A percentile compares a stretch with the other conserved stretches of the same genome.
Evolutionary conservation across 53 echinoderm and acorn worm species (phyloP).

Genomic region (Echinarachnius parma): DNA sequence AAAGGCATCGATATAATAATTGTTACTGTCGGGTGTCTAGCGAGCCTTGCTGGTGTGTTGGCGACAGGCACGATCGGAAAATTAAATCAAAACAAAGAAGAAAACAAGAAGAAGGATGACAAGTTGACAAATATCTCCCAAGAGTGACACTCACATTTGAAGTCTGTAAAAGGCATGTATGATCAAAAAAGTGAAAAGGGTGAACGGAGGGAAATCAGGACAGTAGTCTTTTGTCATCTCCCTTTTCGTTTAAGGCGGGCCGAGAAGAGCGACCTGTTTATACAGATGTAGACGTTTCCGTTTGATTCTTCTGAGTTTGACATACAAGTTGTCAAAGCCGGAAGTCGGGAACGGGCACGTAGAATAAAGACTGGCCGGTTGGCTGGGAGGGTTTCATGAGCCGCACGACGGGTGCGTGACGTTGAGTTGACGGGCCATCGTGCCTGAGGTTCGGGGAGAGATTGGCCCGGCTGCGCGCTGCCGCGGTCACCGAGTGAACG

Average conservation of each 20-base stretch:
- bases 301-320: constrained; percentile 40
- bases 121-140: constrained; percentile 27
- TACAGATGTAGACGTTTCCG: constrained; percentile 51
- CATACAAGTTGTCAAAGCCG: neutral
- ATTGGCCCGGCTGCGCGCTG: constrained; percentile 33
- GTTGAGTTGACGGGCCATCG: no score
- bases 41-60: constrained; percentile 17
- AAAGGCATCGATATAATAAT: no score
- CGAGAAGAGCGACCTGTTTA: constrained; percentile 27
- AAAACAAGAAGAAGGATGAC: constrained; percentile 1
- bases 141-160: constrained; percentile 17
- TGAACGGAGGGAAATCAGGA: constrained; percentile 24
- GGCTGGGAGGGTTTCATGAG: neutral
- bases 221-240: constrained; percentile 28
- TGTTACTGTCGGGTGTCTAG: constrained; percentile 4
- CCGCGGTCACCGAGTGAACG: constrained; percentile 20
- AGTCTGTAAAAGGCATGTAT: constrained; percentile 11
- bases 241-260: constrained; percentile 12
- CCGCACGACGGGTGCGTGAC: constrained; percentile 26
- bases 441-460: constrained; percentile 22
- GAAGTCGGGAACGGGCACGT: neutral
- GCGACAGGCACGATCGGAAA: constrained; percentile 42
- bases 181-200: constrained; percentile 4
- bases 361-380: neutral
- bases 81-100: constrained; percentile 36